Evolutionary conservation across 2,113 vertebrate species (phyloP).

Genomic region (Nanorana parkeri): DNA sequence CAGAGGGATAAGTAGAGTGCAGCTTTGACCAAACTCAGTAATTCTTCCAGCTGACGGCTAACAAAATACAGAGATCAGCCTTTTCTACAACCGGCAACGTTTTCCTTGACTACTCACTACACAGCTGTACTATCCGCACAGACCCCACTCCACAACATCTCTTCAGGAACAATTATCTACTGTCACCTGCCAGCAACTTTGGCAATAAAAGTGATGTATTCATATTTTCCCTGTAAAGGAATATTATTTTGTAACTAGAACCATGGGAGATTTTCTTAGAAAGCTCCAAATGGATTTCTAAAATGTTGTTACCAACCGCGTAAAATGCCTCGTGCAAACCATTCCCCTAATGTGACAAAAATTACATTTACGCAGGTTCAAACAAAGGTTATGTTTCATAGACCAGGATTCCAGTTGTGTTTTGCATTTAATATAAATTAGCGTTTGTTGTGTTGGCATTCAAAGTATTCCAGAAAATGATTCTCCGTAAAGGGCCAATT

Average conservation of each 20-base stretch:
- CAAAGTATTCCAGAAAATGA: background rate
- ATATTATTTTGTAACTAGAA: background rate
- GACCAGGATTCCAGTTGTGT: background rate
- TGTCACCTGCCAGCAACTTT: constrained; percentile 2
- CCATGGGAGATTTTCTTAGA: constrained; percentile 28
- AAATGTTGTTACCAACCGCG: background rate
- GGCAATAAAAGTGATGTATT: constrained; percentile 42
- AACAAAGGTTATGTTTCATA: background rate
- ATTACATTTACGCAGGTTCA: constrained; percentile 1
- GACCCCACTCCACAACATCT: background rate
- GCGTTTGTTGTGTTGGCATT: background rate
- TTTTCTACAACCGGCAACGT: background rate
- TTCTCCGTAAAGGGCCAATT: constrained; percentile 1
- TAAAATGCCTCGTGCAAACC: background rate
- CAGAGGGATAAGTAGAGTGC: background rate
- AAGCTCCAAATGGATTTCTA: background rate
- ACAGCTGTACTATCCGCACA: background rate
- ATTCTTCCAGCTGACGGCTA: background rate
- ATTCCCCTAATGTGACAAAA: constrained; percentile 14
- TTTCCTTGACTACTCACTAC: background rate
- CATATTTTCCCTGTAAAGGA: background rate
- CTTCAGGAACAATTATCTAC: background rate
- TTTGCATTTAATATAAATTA: background rate
- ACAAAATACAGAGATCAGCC: background rate
- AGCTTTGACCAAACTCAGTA: background rate